These are phyloP conservation scores for Aythya baeri DNA, from an alignment of 2,113 vertebrate genomes.

Conservation along the genomic window DNA sequence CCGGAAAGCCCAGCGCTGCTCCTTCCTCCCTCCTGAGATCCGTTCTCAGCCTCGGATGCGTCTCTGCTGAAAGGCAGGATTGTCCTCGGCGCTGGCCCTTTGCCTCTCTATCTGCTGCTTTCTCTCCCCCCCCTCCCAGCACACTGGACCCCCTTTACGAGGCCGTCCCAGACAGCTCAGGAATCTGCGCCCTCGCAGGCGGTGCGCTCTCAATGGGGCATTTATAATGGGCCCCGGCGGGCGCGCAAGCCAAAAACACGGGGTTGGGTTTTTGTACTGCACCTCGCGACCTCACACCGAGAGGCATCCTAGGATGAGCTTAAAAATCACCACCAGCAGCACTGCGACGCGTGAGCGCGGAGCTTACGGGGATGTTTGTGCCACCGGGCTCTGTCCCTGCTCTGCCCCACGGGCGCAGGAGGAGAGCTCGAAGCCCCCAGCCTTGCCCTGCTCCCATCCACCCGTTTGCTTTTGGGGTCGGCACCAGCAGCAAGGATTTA, in stretches of 20 bases:
- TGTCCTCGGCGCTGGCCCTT: background rate
- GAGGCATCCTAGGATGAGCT: background rate
- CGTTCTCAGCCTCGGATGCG: background rate
- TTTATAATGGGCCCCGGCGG: background rate
- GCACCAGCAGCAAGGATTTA: background rate
- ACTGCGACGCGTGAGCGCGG: rapidly evolving
- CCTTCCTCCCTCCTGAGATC: background rate
- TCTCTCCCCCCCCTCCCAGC: background rate
- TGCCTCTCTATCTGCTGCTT: background rate
- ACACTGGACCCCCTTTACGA: background rate
- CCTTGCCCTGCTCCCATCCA: background rate
- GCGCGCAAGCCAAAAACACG: background rate
- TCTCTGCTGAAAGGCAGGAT: background rate
- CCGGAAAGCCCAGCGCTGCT: background rate
- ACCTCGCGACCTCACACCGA: background rate
- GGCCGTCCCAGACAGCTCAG: background rate
- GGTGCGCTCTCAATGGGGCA: background rate
- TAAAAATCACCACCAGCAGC: background rate
- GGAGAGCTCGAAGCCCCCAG: background rate
- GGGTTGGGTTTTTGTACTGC: background rate
- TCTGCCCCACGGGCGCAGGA: background rate
- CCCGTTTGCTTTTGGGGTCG: background rate
- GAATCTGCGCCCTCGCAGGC: background rate
- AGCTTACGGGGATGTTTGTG: rapidly evolving
- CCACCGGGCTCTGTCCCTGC: background rate